Percentiles rank a stretch among this genome's conserved stretches.
Evolutionary conservation across 2,113 vertebrate species (phyloP).

Genomic region (Ictalurus punctatus): DNA sequence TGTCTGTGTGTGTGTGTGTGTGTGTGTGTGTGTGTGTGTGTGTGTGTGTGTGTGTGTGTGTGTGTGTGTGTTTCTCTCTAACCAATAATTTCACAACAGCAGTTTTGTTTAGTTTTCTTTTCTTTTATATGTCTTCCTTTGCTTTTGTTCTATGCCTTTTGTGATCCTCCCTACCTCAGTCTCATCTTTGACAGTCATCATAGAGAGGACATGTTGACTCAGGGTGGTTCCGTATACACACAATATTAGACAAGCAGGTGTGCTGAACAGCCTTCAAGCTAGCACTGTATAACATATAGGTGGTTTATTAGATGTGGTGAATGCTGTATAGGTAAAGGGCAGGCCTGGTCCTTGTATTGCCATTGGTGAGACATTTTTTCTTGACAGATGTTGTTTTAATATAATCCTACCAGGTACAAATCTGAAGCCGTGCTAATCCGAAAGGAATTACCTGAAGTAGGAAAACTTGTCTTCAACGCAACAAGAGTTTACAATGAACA

Average conservation of each 20-base stretch:
- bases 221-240: conserved; percentile 37
- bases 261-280: neutral
- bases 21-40: neutral
- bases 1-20: neutral
- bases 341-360: conserved; percentile 55
- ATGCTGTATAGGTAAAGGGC: conserved; percentile 48
- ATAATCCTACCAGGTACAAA: conserved; percentile 63
- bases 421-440: conserved; percentile 57
- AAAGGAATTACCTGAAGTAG: conserved; percentile 55
- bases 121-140: neutral
- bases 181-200: conserved; percentile 34
- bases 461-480: conserved; percentile 61
- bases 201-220: conserved; percentile 48
- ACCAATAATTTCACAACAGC: conserved; percentile 1
- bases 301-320: conserved; percentile 41
- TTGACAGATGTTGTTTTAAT: conserved; percentile 72
- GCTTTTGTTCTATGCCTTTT: conserved; percentile 2
- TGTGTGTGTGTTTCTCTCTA: neutral
- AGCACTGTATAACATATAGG: conserved; percentile 17
- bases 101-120: neutral
- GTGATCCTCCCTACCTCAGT: conserved; percentile 8
- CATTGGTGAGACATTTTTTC: conserved; percentile 58
- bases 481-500: conserved; percentile 58
- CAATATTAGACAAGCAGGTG: conserved; percentile 44
- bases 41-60: neutral